phyloP scores from a whole-genome alignment of 2,888 invertebrate species.

The Dryococelus australis region DNA sequence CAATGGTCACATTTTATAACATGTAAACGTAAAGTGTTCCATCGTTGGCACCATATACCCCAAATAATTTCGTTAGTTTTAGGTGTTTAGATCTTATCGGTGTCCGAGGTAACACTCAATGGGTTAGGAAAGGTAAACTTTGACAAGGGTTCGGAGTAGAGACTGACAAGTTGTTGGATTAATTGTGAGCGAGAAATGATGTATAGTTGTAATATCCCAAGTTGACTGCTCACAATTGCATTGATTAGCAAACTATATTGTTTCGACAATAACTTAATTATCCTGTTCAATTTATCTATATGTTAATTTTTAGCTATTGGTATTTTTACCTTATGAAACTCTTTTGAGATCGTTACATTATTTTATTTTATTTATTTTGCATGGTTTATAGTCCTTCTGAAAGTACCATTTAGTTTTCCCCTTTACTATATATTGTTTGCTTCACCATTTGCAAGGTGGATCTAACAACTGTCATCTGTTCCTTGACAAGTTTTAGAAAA shows the following conservation, averaged over 20 bases:
- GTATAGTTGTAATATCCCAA: too few species aligned
- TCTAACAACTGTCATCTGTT: neutral
- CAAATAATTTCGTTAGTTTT: too few species aligned
- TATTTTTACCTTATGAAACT: neutral
- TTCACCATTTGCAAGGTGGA: neutral
- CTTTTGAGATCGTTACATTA: neutral
- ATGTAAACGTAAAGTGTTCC: neutral
- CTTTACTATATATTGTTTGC: neutral
- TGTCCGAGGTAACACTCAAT: too few species aligned
- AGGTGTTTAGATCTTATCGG: too few species aligned
- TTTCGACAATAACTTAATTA: too few species aligned
- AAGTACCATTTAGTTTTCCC: neutral
- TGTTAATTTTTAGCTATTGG: neutral
- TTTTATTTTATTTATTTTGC: neutral
- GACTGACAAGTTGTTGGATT: too few species aligned
- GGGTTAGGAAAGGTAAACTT: too few species aligned
- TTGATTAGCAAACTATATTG: too few species aligned
- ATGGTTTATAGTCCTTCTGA: neutral
- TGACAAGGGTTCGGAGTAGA: too few species aligned
- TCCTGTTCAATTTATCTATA: neutral
- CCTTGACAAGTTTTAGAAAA: neutral
- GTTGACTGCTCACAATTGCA: too few species aligned
- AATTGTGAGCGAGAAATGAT: too few species aligned
- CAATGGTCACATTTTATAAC: neutral
- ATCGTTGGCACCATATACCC: too few species aligned